Evolutionary conservation across 2,113 vertebrate genomes (phyloP).

Genomic region (Tachycineta bicolor): DNA sequence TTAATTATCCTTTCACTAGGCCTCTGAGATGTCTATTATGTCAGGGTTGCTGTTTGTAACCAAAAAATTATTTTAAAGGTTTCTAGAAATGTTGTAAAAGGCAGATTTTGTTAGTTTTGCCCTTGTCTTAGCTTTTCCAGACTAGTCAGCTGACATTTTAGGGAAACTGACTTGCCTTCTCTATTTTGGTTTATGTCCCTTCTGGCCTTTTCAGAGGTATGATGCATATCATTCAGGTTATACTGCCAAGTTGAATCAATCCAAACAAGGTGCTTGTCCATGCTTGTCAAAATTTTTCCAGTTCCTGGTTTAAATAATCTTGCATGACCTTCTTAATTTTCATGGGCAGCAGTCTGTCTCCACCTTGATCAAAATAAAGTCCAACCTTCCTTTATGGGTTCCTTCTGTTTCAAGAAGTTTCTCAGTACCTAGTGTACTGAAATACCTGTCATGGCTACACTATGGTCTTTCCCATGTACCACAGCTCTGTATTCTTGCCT

Average conservation of each 20-base stretch:
- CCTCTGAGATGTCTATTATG: background rate
- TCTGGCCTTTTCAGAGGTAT: background rate
- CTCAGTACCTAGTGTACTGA: background rate
- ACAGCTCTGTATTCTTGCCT: background rate
- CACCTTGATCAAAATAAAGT: background rate
- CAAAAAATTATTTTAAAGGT: background rate
- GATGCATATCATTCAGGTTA: background rate
- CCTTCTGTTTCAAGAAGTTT: background rate
- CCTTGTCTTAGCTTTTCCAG: background rate
- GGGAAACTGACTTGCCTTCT: background rate
- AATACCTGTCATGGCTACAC: background rate
- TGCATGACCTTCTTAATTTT: background rate
- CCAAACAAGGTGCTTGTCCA: background rate
- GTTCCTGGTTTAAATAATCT: background rate
- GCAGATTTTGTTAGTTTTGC: background rate
- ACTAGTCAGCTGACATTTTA: background rate
- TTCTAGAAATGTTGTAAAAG: background rate
- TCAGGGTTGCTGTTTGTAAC: background rate
- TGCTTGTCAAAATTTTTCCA: background rate
- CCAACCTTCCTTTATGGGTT: background rate
- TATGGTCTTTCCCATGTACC: background rate
- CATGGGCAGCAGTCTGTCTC: background rate
- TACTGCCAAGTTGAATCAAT: background rate
- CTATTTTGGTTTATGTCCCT: background rate
- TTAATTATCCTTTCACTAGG: conserved; percentile 18